Percentiles rank a stretch among this genome's conserved stretches.
Evolutionary conservation across 1,140 invertebrate species (phyloP).

Genomic region (Lucilia sericata): DNA sequence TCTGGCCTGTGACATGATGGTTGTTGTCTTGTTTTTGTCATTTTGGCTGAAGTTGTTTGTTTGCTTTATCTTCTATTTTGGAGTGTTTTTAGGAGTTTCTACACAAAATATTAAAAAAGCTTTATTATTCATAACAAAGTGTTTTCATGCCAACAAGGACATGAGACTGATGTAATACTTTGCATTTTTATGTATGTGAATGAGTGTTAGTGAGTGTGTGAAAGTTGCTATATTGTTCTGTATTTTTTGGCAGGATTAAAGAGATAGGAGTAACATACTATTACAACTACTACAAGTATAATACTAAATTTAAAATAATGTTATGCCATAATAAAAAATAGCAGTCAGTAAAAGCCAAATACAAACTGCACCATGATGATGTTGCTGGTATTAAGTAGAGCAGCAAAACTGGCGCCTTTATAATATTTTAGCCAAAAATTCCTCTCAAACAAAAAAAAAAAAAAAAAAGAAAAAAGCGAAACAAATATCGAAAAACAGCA

Average conservation of each 20-base stretch:
- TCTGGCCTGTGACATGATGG: neutral
- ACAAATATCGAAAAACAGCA: conserved; percentile 8
- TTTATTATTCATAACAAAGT: conserved; percentile 18
- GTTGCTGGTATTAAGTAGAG: conserved; percentile 3
- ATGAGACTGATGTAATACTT: conserved; percentile 29
- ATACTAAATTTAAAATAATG: conserved; percentile 16
- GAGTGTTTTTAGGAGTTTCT: neutral
- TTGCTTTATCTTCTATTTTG: neutral
- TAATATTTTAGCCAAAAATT: neutral
- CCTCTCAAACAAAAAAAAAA: neutral
- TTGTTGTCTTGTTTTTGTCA: neutral
- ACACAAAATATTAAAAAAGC: conserved; percentile 3
- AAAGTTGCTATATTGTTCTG: neutral
- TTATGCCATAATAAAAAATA: conserved; percentile 12
- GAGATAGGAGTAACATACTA: conserved; percentile 3
- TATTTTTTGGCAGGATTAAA: conserved; percentile 15
- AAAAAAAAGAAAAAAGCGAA: neutral
- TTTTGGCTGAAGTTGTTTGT: neutral
- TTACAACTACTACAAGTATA: neutral
- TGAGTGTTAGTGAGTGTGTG: neutral
- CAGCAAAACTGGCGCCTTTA: conserved; percentile 22
- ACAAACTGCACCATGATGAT: neutral
- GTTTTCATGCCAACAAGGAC: conserved; percentile 22
- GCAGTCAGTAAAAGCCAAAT: conserved; percentile 20
- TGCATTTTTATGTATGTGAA: neutral